A percentile compares a stretch with the other conserved stretches of the same genome.
Conservation (phyloP, 2,888 invertebrate genomes). For the Spodoptera littoralis region DNA sequence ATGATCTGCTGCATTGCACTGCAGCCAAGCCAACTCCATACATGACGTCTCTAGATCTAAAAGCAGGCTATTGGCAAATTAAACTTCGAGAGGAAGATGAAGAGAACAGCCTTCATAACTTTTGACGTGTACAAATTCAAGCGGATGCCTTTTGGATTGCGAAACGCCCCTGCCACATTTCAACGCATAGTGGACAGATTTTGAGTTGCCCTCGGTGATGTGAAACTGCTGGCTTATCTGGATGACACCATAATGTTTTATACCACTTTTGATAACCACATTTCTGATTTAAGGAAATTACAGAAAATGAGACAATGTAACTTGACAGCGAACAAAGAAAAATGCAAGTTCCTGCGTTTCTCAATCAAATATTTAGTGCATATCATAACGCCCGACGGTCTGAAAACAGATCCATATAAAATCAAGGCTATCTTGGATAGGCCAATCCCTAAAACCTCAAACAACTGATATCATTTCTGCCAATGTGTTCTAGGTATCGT, state of each 20-base stretch:
- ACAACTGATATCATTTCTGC: slow-evolving; percentile 20
- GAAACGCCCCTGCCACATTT: slow-evolving; percentile 63
- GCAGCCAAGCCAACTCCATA: slow-evolving; percentile 10
- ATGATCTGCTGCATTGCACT: slow-evolving; percentile 8
- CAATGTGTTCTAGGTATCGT: slow-evolving; percentile 52
- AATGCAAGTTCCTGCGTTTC: slow-evolving; percentile 26
- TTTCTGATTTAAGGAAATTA: slow-evolving; percentile 2
- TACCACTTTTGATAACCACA: neutral
- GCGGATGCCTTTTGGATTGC: slow-evolving; percentile 63
- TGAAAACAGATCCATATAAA: slow-evolving; percentile 42
- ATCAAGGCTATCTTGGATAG: slow-evolving; percentile 36
- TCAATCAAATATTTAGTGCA: slow-evolving; percentile 45
- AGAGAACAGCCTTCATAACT: slow-evolving; percentile 27
- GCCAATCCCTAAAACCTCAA: slow-evolving; percentile 23
- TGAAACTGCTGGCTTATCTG: slow-evolving; percentile 13
- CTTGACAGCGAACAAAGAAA: slow-evolving; percentile 8
- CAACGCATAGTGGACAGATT: slow-evolving; percentile 46
- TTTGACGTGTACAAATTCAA: slow-evolving; percentile 55
- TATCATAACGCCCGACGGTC: slow-evolving; percentile 32
- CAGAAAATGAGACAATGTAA: slow-evolving; percentile 11
- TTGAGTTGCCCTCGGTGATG: neutral
- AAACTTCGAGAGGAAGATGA: slow-evolving; percentile 5
- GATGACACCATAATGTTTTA: slow-evolving; percentile 13
- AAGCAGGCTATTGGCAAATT: slow-evolving; percentile 20
- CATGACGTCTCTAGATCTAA: slow-evolving; percentile 17